Base-by-base conservation (phyloP, 2,888 invertebrate genomes). In the Protonemura montana region DNA sequence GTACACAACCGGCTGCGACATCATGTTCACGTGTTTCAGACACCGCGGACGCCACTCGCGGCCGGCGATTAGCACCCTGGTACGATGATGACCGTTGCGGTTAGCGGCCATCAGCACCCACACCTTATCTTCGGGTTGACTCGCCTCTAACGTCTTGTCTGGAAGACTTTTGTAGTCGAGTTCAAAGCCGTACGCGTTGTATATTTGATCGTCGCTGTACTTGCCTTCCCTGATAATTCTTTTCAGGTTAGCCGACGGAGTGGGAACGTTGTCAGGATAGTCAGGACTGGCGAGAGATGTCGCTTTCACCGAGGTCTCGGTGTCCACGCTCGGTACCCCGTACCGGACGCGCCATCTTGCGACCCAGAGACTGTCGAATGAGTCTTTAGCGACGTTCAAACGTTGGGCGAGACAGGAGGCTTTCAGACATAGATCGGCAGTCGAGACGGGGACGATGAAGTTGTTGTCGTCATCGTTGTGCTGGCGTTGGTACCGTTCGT, bases 1-100 rank as follows among this genome's bases (percentile, higher is more conserved):
- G 88, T 92, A 92, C 16, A 92, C 91, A 2, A 92, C 92, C 6
- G 92, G 92, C 87, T 92, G 92, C 84, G 91, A 92, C 21, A 92
- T 88, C 92, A 92, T 92, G 89, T 92, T 92, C 82, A 92, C 92
- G 77, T 90, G 89, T 82, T 90, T 89, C 29, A 92, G 89, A 89
- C 92, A 92, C 76, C 90, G 89, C 0, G 92, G 92, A 81, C 92
- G 89, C 92, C 92, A 92, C 87, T 92, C 90, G 76, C 91, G 91
- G 21, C 92, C 92, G 0, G 92, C 91, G n/a, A 92, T 92, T 86
- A 92, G 89, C 26, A 92, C 89, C 35, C 92, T 89, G 28, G 92
- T 92, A 30, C 92, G 89, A 88, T 92, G 92, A 35, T 91, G 90
- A 3, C 92, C 92, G 41, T 90, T 91, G 86, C 91, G 90, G 89